phyloP scores from a whole-genome alignment of 2,113 vertebrate species.

The Erythrolamprus reginae region DNA sequence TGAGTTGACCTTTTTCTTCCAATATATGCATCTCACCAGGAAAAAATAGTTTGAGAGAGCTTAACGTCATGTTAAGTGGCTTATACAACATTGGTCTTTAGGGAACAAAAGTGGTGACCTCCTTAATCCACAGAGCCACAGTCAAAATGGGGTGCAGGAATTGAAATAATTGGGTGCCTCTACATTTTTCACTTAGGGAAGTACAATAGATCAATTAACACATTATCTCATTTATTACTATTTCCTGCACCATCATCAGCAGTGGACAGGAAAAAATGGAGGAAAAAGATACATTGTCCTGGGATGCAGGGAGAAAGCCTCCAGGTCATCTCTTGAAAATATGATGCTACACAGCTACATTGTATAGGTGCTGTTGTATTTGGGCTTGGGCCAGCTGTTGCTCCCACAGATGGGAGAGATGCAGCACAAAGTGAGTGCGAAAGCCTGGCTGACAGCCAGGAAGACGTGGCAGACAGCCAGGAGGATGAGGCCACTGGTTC shows the following conservation, averaged over 20 bases:
- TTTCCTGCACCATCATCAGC: neutral
- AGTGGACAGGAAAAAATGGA: neutral
- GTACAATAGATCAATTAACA: neutral
- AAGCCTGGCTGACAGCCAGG: too few species aligned
- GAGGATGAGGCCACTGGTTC: too few species aligned
- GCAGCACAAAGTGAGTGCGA: too few species aligned
- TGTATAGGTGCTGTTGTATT: neutral
- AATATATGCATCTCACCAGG: neutral
- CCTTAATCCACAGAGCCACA: neutral
- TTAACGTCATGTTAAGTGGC: neutral
- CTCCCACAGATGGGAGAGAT: too few species aligned
- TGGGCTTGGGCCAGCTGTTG: too few species aligned
- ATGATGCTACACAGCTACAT: neutral
- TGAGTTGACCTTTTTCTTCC: neutral
- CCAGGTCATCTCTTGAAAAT: neutral
- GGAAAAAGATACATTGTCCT: neutral
- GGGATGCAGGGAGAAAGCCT: neutral
- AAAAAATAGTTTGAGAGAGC: neutral
- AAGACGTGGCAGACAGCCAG: too few species aligned
- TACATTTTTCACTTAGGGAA: neutral
- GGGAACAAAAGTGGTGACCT: neutral
- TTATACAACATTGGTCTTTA: neutral
- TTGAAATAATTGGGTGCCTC: neutral
- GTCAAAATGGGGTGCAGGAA: neutral
- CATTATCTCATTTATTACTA: neutral